Percentiles rank a stretch among this genome's conserved stretches.
Evolutionary conservation across 2,113 vertebrate species (phyloP).

Genomic region (Neofelis nebulosa): DNA sequence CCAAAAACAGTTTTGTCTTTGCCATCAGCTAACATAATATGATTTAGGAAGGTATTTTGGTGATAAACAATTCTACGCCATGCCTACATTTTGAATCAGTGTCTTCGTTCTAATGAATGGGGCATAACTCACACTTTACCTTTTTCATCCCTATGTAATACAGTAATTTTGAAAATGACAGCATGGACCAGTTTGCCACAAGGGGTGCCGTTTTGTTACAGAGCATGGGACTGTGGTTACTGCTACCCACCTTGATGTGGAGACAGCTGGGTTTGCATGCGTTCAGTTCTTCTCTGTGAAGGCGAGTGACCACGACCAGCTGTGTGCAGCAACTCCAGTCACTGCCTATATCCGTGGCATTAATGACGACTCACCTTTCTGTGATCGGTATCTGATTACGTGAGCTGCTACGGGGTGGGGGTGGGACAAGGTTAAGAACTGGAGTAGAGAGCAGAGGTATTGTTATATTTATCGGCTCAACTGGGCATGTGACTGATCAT

Average conservation of each 20-base stretch:
- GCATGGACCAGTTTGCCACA: not conserved
- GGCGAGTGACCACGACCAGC: constrained; percentile 62
- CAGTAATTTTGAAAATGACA: constrained; percentile 21
- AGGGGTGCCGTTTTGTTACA: constrained; percentile 26
- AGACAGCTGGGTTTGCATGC: constrained; percentile 53
- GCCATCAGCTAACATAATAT: not conserved
- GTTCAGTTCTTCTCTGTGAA: constrained; percentile 66
- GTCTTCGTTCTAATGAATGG: constrained; percentile 21
- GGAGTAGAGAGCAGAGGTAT: not conserved
- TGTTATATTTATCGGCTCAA: not conserved
- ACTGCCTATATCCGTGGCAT: constrained; percentile 46
- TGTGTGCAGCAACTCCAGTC: constrained; percentile 53
- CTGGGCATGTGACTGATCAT: not conserved
- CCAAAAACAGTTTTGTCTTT: not conserved
- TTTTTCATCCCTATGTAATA: not conserved
- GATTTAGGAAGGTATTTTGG: not conserved
- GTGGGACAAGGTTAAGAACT: not conserved
- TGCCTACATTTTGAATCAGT: not conserved
- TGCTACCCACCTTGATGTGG: constrained; percentile 36
- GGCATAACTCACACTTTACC: not conserved
- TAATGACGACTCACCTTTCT: constrained; percentile 76
- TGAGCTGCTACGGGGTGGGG: not conserved
- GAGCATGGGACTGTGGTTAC: constrained; percentile 61
- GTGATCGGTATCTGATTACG: constrained; percentile 76
- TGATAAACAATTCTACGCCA: not conserved